A percentile compares a stretch with the other conserved stretches of the same genome.
Conservation (phyloP, 2,113 vertebrate genomes). For the Hyla sarda region DNA sequence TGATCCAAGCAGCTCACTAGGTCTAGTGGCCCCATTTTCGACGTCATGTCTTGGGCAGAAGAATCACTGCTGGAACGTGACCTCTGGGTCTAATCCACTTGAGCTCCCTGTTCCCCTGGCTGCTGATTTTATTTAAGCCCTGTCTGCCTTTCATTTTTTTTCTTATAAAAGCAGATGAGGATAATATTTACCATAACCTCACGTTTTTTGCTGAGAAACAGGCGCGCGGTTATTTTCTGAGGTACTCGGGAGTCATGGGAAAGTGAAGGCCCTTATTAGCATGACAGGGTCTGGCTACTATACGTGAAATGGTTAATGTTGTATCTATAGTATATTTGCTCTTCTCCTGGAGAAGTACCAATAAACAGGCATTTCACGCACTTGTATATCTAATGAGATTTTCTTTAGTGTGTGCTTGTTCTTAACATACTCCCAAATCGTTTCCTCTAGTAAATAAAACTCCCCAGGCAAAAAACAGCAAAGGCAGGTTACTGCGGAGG, state of each 20-base stretch:
- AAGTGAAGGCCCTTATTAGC: conserved; percentile 22
- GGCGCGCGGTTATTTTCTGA: background rate
- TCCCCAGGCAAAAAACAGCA: conserved; percentile 1
- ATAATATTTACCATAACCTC: conserved; percentile 50
- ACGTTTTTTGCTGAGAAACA: background rate
- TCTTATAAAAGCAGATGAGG: conserved; percentile 44
- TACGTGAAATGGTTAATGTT: conserved; percentile 15
- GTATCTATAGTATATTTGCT: conserved; percentile 8
- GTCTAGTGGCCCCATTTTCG: background rate
- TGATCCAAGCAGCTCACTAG: background rate
- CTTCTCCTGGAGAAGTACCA: conserved; percentile 63
- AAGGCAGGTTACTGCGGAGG: background rate
- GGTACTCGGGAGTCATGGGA: background rate
- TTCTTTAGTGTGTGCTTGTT: conserved; percentile 85
- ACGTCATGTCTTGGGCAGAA: conserved; percentile 8
- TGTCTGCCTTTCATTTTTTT: conserved; percentile 37
- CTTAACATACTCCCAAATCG: conserved; percentile 86
- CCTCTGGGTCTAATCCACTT: conserved; percentile 22
- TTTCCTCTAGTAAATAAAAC: conserved; percentile 89
- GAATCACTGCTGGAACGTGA: background rate
- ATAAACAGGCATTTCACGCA: conserved; percentile 74
- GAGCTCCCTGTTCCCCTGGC: conserved; percentile 26
- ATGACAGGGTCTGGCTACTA: background rate
- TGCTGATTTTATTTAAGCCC: conserved; percentile 42
- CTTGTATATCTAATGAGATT: conserved; percentile 84